Conservation (phyloP, 2,888 invertebrate genomes). For the Pasiphila rectangulata region DNA sequence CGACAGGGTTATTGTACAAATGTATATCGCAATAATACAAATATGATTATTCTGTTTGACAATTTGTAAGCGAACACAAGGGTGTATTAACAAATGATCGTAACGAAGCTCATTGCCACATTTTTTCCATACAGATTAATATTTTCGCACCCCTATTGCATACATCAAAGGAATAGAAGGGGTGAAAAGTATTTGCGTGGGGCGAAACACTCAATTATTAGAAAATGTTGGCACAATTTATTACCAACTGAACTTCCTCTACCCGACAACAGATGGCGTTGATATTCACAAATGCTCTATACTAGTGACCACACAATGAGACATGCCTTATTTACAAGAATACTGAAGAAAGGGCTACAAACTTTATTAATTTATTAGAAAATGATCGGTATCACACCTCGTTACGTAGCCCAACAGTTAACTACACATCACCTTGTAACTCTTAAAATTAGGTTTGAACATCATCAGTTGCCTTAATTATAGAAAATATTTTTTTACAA, state of each 20-base stretch:
- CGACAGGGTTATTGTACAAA: constrained; percentile 62
- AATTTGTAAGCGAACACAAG: constrained; percentile 58
- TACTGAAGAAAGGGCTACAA: too few relatives aligned
- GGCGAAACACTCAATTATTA: constrained; percentile 75
- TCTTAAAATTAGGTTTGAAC: constrained; percentile 75
- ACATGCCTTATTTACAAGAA: constrained; percentile 30
- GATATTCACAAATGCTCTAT: constrained; percentile 49
- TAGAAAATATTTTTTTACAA: constrained; percentile 25
- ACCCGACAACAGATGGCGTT: constrained; percentile 74
- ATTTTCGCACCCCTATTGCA: constrained; percentile 72
- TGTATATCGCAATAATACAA: constrained; percentile 53
- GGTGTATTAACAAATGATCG: constrained; percentile 68
- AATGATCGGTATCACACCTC: too few relatives aligned
- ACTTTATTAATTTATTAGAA: too few relatives aligned
- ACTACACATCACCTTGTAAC: constrained; percentile 50
- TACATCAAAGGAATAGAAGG: constrained; percentile 79
- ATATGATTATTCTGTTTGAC: constrained; percentile 65
- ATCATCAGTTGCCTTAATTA: constrained; percentile 72
- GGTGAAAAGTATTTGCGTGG: constrained; percentile 61
- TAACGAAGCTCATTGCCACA: constrained; percentile 73
- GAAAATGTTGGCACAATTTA: constrained; percentile 78
- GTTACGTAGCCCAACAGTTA: constrained; percentile 4
- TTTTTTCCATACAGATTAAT: constrained; percentile 70
- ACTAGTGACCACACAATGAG: constrained; percentile 56
- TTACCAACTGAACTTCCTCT: constrained; percentile 54